Conservation (phyloP, 2,797 vertebrate species). For the Peromyscus nudipes region DNA sequence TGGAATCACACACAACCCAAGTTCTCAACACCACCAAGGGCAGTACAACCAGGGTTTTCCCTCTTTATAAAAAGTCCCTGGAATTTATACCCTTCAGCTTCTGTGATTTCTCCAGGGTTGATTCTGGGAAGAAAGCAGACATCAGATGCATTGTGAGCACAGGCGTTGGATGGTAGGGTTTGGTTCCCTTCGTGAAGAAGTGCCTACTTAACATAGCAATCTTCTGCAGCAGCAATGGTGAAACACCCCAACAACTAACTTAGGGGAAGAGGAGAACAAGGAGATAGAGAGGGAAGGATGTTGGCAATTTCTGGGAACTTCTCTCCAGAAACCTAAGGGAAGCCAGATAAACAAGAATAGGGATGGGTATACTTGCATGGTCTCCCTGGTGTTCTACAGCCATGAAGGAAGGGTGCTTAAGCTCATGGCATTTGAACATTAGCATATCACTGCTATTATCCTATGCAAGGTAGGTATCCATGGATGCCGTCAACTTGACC, state of each 20-base stretch:
- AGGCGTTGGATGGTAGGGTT: background rate
- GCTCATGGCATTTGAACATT: background rate
- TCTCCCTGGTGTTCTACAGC: background rate
- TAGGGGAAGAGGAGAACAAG: background rate
- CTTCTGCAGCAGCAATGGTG: background rate
- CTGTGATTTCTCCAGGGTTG: background rate
- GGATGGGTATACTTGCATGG: accelerated
- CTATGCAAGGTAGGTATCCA: background rate
- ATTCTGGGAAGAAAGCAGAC: conserved; percentile 16
- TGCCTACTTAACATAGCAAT: background rate
- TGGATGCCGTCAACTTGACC: background rate
- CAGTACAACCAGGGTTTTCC: background rate
- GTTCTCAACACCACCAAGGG: background rate
- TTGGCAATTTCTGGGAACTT: background rate
- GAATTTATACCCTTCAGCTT: background rate
- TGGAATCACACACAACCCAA: background rate
- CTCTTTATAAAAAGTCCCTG: background rate
- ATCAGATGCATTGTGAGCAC: background rate
- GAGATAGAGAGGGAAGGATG: background rate
- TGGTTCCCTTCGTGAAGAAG: background rate
- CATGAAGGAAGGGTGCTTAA: accelerated
- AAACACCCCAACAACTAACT: background rate
- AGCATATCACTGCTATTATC: background rate
- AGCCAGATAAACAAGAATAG: background rate
- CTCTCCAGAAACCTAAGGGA: background rate